Percentiles rank a stretch among this genome's conserved stretches.
Evolutionary conservation across 1,140 invertebrate genomes (phyloP).

Genomic region (Tribolium castaneum): DNA sequence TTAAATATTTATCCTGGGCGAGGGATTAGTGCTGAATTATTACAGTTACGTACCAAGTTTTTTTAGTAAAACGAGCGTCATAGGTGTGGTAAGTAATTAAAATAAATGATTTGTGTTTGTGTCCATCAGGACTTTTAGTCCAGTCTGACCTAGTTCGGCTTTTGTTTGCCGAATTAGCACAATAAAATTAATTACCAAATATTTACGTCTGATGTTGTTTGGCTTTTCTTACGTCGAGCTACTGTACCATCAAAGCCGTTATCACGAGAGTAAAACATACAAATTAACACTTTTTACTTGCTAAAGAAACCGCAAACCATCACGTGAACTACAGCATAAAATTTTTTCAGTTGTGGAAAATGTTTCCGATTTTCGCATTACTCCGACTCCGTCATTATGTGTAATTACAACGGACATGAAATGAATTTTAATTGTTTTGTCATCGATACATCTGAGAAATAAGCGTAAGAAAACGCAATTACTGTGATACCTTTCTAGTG

Average conservation of each 20-base stretch:
- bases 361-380: background rate
- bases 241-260: background rate
- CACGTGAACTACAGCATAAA: background rate
- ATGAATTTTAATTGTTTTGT: conserved; percentile 25
- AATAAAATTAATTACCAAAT: conserved; percentile 41
- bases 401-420: conserved; percentile 31
- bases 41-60: no score
- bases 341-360: conserved; percentile 2
- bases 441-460: conserved; percentile 15
- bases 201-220: conserved; percentile 35
- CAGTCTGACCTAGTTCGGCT: background rate
- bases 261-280: background rate
- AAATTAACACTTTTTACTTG: conserved; percentile 20
- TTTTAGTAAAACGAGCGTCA: no score
- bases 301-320: conserved; percentile 27
- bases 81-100: background rate
- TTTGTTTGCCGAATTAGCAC: conserved; percentile 12
- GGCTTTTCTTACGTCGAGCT: background rate
- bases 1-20: background rate
- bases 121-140: background rate
- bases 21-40: background rate
- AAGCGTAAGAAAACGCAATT: conserved; percentile 12
- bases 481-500: conserved; percentile 2
- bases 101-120: background rate
- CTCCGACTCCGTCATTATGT: background rate